phyloP scores from a whole-genome alignment of 2,797 vertebrate species.

The Gallinago solitaria region DNA sequence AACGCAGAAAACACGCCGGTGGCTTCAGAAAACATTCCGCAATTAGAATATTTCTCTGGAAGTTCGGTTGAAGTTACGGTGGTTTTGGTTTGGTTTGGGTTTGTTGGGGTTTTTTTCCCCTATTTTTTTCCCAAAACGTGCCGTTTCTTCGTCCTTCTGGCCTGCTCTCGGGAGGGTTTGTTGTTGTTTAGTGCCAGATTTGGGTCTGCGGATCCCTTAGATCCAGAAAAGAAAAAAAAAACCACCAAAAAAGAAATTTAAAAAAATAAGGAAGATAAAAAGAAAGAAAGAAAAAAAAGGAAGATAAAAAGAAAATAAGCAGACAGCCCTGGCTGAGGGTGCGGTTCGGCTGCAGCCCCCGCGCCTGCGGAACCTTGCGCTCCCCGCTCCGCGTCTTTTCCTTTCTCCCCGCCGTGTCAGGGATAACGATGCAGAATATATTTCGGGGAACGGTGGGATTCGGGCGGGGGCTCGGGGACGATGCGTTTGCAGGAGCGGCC shows the following conservation, averaged over 20 bases:
- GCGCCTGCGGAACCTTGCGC: not conserved
- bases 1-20: not conserved
- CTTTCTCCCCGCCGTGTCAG: not conserved
- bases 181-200: not conserved
- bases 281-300: not conserved
- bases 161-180: not conserved
- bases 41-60: not conserved
- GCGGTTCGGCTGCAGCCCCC: not conserved
- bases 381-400: not conserved
- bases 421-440: accelerated
- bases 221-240: not conserved
- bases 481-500: not conserved
- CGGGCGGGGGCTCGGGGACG: not conserved
- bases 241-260: no score
- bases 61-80: not conserved
- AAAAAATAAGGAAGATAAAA: no score
- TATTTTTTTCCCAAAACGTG: not conserved
- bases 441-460: not conserved
- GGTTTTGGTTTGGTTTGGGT: not conserved
- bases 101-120: no score
- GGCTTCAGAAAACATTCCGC: not conserved
- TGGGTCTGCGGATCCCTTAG: not conserved
- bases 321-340: not conserved
- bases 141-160: not conserved
- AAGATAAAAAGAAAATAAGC: not conserved